Base-by-base conservation (phyloP, 2,797 vertebrate species). In the Anas georgica region DNA sequence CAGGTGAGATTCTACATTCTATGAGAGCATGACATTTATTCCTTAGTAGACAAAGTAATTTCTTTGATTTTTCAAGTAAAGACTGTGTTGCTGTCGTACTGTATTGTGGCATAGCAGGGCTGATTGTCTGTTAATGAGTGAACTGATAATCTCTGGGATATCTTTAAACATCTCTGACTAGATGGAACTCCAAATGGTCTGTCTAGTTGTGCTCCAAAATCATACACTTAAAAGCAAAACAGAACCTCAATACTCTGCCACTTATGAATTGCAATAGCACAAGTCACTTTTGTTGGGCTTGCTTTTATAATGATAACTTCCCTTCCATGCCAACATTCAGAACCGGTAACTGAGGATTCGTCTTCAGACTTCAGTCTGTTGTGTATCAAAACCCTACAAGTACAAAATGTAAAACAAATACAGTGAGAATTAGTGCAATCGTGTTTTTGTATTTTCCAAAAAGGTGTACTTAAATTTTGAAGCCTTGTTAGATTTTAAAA, bases 21-120 rank as follows among this genome's bases (percentile, higher is more conserved):
- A 1, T 21, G 18, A 67, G 45, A 52, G 60, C 15, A 1, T 43
- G 7, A 12, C 20, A 12, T 37, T 43, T 21, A 41, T 41, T 45
- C 41, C 7, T 1, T 20, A 10, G 37, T 2, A 35, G 62, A 16
- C 10, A 10, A 8, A 13, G 26, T 4, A 3, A 11, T 54, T 55
- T 17, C 55, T 64, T 17, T 56, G 69, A 37, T 45, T 37, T 55
- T 39, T n/a, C 8, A 16, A 16, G 15, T 8, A 10, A 11, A 39
- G 56, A 22, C 10, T 3, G 7, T 17, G 45, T 63, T 52, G 5
- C 39, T 56, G 0, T 26, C 3, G 0, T 14, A 10, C 7, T 23
- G 28, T 11, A 2, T 14, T 18, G 1, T 25, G 48, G 48, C 45
- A 25, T 9, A 5, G 28, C 33, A 55, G 74, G 50, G 62, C 56